Percentiles rank a stretch among this genome's conserved stretches.
phyloP scores from a whole-genome alignment of 2,888 invertebrate genomes.

The Exocentrus adspersus region DNA sequence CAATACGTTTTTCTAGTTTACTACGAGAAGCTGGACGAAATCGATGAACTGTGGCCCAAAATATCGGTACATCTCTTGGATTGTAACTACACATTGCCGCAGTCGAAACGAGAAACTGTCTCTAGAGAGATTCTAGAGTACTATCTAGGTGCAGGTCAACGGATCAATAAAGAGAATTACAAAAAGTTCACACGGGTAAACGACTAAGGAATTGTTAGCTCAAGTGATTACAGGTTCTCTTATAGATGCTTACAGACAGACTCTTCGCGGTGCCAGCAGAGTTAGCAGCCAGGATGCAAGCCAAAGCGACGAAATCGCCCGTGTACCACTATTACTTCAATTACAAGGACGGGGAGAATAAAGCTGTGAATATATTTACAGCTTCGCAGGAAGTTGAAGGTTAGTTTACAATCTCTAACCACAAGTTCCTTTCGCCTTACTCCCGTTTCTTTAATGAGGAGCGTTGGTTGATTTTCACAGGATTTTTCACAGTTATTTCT shows the following conservation, averaged over 20 bases:
- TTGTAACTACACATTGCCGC: conserved; percentile 49
- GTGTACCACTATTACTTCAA: conserved; percentile 36
- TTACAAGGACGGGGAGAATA: neutral
- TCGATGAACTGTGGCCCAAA: conserved; percentile 51
- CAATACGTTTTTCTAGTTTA: conserved; percentile 23
- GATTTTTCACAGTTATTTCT: too few species aligned
- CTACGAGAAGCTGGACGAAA: conserved; percentile 52
- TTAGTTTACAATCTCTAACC: neutral
- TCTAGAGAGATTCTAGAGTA: conserved; percentile 47
- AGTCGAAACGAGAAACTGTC: conserved; percentile 38
- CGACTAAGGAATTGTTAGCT: too few species aligned
- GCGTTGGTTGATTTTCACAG: too few species aligned
- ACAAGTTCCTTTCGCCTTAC: too few species aligned
- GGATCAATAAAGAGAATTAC: conserved; percentile 43
- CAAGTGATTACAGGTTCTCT: too few species aligned
- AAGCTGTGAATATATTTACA: neutral
- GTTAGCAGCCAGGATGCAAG: conserved; percentile 47
- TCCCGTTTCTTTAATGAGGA: too few species aligned
- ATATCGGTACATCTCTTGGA: conserved; percentile 50
- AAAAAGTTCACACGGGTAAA: conserved; percentile 56
- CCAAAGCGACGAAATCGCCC: conserved; percentile 45
- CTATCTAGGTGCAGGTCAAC: conserved; percentile 48
- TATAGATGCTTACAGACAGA: conserved; percentile 72
- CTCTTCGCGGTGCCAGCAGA: conserved; percentile 62
- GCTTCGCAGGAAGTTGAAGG: neutral